Conservation (phyloP, 2,113 vertebrate species). For the Alouatta palliata region DNA sequence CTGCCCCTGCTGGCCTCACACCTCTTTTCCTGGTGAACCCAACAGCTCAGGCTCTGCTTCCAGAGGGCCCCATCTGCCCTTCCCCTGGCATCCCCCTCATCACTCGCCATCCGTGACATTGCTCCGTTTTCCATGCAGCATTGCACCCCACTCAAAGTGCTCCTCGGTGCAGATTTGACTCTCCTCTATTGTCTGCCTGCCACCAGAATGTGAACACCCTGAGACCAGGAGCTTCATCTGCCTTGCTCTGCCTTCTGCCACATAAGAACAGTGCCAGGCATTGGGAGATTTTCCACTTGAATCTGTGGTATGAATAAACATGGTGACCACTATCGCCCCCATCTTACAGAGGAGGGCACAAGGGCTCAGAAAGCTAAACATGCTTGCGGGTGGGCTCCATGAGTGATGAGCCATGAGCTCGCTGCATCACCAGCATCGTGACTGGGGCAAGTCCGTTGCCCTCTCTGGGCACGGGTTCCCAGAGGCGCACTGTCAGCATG, state of each 20-base stretch:
- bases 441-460: background rate
- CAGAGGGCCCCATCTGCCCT: background rate
- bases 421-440: no score
- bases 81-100: background rate
- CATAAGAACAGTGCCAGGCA: background rate
- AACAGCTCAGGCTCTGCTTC: background rate
- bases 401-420: no score
- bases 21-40: background rate
- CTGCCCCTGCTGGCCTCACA: background rate
- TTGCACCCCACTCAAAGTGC: background rate
- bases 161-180: background rate
- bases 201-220: no score
- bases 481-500: rapidly evolving
- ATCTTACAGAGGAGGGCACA: background rate
- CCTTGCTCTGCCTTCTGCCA: background rate
- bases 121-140: background rate
- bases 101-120: background rate
- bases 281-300: background rate
- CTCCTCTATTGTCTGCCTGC: background rate
- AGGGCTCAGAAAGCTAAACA: background rate
- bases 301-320: background rate
- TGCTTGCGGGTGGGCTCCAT: no score
- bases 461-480: background rate
- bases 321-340: background rate
- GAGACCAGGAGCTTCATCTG: background rate